A percentile compares a stretch with the other conserved stretches of the same genome.
Conservation (phyloP, 2,113 vertebrate species). For the Melanocharis versteri region DNA sequence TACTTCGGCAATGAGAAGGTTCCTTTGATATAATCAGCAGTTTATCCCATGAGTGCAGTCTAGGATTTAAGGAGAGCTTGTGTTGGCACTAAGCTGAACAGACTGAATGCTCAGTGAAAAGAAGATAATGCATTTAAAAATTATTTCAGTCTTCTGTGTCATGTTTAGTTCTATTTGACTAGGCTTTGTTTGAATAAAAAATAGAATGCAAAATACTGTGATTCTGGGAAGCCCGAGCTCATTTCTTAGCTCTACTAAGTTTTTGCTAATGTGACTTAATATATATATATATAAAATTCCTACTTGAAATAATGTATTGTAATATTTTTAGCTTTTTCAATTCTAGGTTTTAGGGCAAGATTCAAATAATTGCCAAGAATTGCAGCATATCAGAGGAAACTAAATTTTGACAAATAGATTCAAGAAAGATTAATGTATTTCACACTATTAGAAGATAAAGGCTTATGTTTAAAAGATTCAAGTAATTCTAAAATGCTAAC, state of each 20-base stretch:
- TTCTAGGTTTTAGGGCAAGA: neutral
- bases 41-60: neutral
- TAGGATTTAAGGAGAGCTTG: neutral
- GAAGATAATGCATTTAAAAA: neutral
- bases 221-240: neutral
- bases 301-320: neutral
- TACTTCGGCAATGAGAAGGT: neutral
- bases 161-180: neutral
- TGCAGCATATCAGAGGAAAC: neutral
- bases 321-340: neutral
- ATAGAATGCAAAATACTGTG: neutral
- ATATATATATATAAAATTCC: neutral
- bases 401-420: neutral
- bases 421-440: neutral
- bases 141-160: neutral
- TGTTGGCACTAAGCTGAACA: neutral
- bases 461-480: neutral
- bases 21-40: neutral
- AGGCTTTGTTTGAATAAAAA: neutral
- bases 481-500: neutral
- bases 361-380: neutral
- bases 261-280: neutral
- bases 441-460: neutral
- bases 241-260: neutral
- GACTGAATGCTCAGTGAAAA: neutral